Evolutionary conservation across 2,797 vertebrate species (phyloP), one percentile per base, ranked within the genome.

Genomic region (Rousettus madagascariensis): DNA sequence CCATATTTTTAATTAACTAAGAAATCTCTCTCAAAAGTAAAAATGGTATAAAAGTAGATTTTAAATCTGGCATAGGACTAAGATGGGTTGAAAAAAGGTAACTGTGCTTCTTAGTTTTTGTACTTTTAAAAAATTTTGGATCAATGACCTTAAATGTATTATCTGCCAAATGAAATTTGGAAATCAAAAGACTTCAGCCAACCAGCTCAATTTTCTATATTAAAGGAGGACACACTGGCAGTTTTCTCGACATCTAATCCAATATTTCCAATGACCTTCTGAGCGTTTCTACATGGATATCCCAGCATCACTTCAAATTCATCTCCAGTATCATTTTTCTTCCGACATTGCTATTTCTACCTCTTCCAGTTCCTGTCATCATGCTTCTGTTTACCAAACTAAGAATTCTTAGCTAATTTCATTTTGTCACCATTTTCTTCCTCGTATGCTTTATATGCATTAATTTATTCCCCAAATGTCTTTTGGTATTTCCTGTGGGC

Each of bases 151-250:
- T 65, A 95, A 46, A 72, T 80, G 9, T 95, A 86, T 95, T 96
- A 55, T 96, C 38, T 88, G 61, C 38, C 53, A 53, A 95, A 91
- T 38, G 51, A 38, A 89, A 96, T 95, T 84, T 94, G 71, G 41
- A 96, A 91, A 71, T 79, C 68, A 94, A 89, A 96, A 59, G 53
- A 68, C 22, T 86, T 95, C 20, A 89, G 41, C 41, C 69, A 94
- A 89, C n/a, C 20, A 86, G 65, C 6, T 93, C 65, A 91, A 77
- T 90, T 90, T 91, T 97, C 93, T 96, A 1, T 85, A 86, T 96
- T 93, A 71, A 72, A 93, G 65, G 71, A 92, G 28, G 26, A 49
- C 6, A 87, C 33, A 46, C 28, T 63, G 61, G 24, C 43, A 77
- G 28, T 71, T 72, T 96, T 94, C 85, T 95, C 24, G 74, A 46